Conservation (phyloP, 2,888 invertebrate species). For the Xanthorhoe spadicearia region DNA sequence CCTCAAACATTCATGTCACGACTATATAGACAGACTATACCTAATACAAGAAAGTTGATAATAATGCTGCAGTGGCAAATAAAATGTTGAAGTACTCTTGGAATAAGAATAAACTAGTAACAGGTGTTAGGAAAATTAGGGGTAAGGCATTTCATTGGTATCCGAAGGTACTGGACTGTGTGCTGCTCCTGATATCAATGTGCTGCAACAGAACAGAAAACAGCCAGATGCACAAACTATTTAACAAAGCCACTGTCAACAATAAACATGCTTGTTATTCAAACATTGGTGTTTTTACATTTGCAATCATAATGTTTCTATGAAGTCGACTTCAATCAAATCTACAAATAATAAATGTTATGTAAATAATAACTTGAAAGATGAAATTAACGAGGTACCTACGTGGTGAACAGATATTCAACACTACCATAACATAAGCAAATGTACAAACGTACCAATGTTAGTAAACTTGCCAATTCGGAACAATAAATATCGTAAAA, state of each 20-base stretch:
- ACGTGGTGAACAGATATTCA: neutral
- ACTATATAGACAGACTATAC: too few relatives aligned
- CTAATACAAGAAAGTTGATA: neutral
- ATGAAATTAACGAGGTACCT: neutral
- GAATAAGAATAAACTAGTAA: conserved; percentile 39
- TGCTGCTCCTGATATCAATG: conserved; percentile 72
- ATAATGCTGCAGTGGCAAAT: conserved; percentile 6
- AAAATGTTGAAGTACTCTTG: conserved; percentile 23
- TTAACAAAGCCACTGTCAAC: conserved; percentile 62
- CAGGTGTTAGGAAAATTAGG: conserved; percentile 42
- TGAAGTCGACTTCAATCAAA: neutral
- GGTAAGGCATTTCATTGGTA: conserved; percentile 64
- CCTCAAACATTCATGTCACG: too few relatives aligned
- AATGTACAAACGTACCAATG: conserved; percentile 23
- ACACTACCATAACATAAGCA: conserved; percentile 5
- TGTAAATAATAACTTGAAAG: neutral
- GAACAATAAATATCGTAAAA: neutral
- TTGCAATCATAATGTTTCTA: conserved; percentile 19
- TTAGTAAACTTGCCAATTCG: conserved; percentile 1
- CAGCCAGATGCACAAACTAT: conserved; percentile 79
- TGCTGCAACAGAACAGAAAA: conserved; percentile 81
- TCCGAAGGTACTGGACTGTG: conserved; percentile 67
- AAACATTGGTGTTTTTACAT: conserved; percentile 27
- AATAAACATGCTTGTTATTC: conserved; percentile 59
- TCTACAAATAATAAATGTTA: neutral